Base-by-base conservation (phyloP, 2,888 invertebrate species). In the Lasioglossum figueresi region DNA sequence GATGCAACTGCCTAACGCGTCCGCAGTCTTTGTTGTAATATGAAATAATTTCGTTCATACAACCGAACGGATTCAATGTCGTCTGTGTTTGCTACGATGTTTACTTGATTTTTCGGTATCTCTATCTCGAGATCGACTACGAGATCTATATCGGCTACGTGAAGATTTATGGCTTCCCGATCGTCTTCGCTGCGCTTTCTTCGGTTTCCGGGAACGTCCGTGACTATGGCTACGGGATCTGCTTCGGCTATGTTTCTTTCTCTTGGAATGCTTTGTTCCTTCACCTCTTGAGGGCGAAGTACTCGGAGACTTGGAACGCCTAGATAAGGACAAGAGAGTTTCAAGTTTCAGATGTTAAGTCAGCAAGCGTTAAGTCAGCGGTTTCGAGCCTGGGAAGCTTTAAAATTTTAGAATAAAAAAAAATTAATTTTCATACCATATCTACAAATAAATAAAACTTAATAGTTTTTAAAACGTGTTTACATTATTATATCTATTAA, bases 161-260 rank as follows among this genome's bases (percentile, higher is more conserved):
- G 94, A 94, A 5, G 94, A 93, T 84, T 95, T 95, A 84, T 95
- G 95, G 81, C 95, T 95, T 59, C 94, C 93, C 0, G 95, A 95
- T 79, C 94, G 88, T 34, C 93, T 92, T 16, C 94, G 92, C 59
- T 93, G 93, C 0, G 93, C 91, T 80, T 95, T 95, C 82, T 95
- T 95, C n/a, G 92, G 85, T 87, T 95, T 95, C 12, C 93, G 93
- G 16, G 94, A 92, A 43, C 94, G 94, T 82, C 95, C 95, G 72
- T 94, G 95, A 79, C 95, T 95, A 74, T 93, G 94, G 70, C 95
- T 95, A 43, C 95, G 93, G 5, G 95, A 95, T 89, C 95, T 92
- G 82, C 95, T 95, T 85, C 95, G 92, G 88, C 95, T 95, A 80
- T 94, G 95, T 77, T 95, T 95, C 90, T 95, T 95, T 70, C 95